Base-by-base conservation (phyloP, 53 echinoderm and acorn worm species). In the Luidia sarsii region DNA sequence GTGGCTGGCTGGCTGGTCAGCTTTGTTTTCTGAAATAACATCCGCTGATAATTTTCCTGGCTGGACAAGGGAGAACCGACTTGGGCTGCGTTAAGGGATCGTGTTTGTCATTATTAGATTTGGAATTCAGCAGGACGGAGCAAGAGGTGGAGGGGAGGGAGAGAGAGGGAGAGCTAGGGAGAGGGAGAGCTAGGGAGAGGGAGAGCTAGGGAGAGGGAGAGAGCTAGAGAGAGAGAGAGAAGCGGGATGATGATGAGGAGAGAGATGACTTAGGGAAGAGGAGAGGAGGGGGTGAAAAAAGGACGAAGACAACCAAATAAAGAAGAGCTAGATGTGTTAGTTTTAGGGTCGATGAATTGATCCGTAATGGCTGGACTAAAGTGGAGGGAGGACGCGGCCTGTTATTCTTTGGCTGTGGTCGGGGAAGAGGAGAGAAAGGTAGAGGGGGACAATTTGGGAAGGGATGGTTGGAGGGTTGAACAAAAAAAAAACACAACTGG, bases 1-100 rank as follows among this genome's bases (percentile, higher is more conserved):
- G 63, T 63, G 18, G 63, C 35, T 63, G 7, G 63, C 23, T 72
- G 37, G 72, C 56, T 21, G 72, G 72, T 72, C 72, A 72, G 72
- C 72, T 72, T 72, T 72, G 72, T 72, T 72, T 72, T 72, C 54
- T 72, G 72, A 72, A 72, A 72, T 72, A 72, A 72, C 72, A 72
- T 72, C 72, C 72, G 56, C 54, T 34, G 72, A 72, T 72, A 72
- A 72, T 56, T 72, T 72, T 50, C 72, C 7, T 33, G 54, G 72
- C 72, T 72, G 72, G 72, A 72, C 72, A 72, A 37, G 72, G 55
- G 6, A 72, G 72, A 72, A 72, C 37, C 55, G 72, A 72, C 54
- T 72, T 52, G 72, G 72, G 36, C 18, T 54, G 72, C 27, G 55
- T 54, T 56, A 72, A 72, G 72, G 72, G 72, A 56, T 72, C 72